phyloP scores from a whole-genome alignment of 1,140 invertebrate species.

The Scaptodrosophila lebanonensis region DNA sequence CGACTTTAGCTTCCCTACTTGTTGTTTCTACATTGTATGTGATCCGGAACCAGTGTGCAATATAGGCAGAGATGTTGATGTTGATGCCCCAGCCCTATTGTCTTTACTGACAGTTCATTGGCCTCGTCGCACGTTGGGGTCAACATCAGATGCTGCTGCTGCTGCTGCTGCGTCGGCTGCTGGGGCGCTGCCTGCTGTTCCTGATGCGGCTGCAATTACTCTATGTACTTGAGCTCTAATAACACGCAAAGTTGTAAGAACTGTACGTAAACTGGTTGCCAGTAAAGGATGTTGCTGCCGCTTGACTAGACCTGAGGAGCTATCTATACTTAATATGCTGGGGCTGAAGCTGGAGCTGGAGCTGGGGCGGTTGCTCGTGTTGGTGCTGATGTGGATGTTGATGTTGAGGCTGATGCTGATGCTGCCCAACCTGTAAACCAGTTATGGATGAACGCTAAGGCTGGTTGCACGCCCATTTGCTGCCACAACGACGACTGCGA shows the following conservation, averaged over 20 bases:
- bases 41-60: conserved; percentile 5
- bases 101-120: conserved; percentile 61
- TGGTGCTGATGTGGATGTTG: conserved; percentile 22
- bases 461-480: conserved; percentile 60
- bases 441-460: conserved; percentile 69
- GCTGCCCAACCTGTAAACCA: conserved; percentile 46
- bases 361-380: conserved; percentile 7
- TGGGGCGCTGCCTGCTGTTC: conserved; percentile 43
- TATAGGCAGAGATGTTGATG: conserved; percentile 13
- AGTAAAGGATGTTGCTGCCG: background rate
- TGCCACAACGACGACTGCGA: conserved; percentile 31
- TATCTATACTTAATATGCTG: too few species aligned
- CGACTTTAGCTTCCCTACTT: too few species aligned
- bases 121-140: conserved; percentile 22
- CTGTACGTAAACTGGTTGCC: conserved; percentile 73
- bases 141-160: conserved; percentile 42
- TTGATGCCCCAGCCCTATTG: conserved; percentile 58
- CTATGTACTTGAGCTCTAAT: conserved; percentile 70
- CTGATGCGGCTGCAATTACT: conserved; percentile 61
- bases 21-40: too few species aligned
- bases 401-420: conserved; percentile 21
- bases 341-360: too few species aligned
- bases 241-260: conserved; percentile 51
- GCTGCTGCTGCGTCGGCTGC: conserved; percentile 30
- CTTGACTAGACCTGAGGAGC: too few species aligned